phyloP scores from a whole-genome alignment of 2,113 vertebrate species.

The Lonchura striata region DNA sequence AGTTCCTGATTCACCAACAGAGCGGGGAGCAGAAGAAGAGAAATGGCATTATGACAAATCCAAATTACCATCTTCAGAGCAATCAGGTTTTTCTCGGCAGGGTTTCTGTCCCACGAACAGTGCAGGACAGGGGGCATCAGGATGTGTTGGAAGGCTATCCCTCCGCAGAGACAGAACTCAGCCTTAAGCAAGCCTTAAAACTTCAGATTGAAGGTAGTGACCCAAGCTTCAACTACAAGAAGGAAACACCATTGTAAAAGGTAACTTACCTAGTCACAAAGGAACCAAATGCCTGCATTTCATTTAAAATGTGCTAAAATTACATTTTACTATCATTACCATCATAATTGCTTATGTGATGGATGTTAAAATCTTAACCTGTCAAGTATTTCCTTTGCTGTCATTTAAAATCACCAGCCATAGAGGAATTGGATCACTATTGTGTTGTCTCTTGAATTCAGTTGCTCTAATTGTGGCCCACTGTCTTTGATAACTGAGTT shows the following conservation, averaged over 20 bases:
- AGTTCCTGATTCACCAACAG: slow-evolving; percentile 90
- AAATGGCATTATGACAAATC: slow-evolving; percentile 98
- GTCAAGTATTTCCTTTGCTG: not conserved
- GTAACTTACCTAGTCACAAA: slow-evolving; percentile 53
- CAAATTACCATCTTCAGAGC: slow-evolving; percentile 95
- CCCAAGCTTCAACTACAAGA: slow-evolving; percentile 95
- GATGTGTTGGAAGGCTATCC: slow-evolving; percentile 92
- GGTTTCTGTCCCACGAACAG: slow-evolving; percentile 89
- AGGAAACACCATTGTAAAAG: slow-evolving; percentile 96
- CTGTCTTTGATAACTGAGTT: not conserved
- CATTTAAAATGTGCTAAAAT: not conserved
- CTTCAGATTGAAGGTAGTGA: slow-evolving; percentile 94
- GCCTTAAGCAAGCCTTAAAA: slow-evolving; percentile 98
- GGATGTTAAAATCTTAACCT: not conserved
- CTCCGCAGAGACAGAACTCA: slow-evolving; percentile 89
- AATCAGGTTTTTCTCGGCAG: slow-evolving; percentile 93
- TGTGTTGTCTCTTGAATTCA: not conserved
- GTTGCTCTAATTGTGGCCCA: not conserved
- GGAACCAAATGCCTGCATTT: not conserved
- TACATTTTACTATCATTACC: rapidly evolving
- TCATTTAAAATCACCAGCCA: not conserved
- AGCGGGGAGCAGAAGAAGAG: slow-evolving; percentile 90
- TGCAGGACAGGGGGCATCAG: slow-evolving; percentile 86
- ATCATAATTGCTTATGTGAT: not conserved
- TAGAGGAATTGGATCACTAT: not conserved